Base-by-base conservation (phyloP, 2,113 vertebrate species). In the Andinoacara biseriatus region DNA sequence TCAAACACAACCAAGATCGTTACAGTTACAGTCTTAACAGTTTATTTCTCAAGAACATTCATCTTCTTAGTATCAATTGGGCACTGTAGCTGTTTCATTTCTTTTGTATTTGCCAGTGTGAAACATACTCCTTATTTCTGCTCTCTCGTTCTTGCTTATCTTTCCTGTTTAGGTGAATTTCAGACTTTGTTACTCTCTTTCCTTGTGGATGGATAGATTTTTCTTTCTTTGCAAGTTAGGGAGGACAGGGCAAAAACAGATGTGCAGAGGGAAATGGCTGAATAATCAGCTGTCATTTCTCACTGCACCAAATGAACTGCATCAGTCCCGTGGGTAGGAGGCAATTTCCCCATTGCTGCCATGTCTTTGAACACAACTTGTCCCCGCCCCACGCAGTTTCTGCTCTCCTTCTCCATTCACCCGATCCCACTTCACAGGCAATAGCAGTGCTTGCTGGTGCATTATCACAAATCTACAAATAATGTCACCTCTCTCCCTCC, bases 211-310 rank as follows among this genome's bases (percentile, higher is more conserved):
- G 52, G 74, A 81, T 88, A 59, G 63, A 72, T 62, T 35, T 10
- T 40, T 1, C 3, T 13, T 46, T 81, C 59, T 69, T 14, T 62
- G 56, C 7, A 8, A 77, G 81, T 2, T 11, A 58, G 62, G 62
- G 79, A 26, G 52, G 15, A 20, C n/a, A 82, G 93, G 92, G 93
- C 95, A 95, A 87, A 54, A 87, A 94, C 94, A 86, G 91, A 89
- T 92, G 86, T 81, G 33, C 84, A 85, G 88, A 91, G 91, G 78
- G 90, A 89, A 93, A 95, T 90, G 91, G 85, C 91, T 93, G 95
- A 96, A 96, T 96, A 95, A 95, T 96, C 95, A 95, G 93, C 95
- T 95, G 95, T 95, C 93, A 94, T 92, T 94, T 93, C 94, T 95
- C 81, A 76, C 94, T 90, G 93, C 72, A 90, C 88, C 87, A 94